Evolutionary conservation across 2,113 vertebrate species (phyloP).

Genomic region (Cynopterus brachyotis): DNA sequence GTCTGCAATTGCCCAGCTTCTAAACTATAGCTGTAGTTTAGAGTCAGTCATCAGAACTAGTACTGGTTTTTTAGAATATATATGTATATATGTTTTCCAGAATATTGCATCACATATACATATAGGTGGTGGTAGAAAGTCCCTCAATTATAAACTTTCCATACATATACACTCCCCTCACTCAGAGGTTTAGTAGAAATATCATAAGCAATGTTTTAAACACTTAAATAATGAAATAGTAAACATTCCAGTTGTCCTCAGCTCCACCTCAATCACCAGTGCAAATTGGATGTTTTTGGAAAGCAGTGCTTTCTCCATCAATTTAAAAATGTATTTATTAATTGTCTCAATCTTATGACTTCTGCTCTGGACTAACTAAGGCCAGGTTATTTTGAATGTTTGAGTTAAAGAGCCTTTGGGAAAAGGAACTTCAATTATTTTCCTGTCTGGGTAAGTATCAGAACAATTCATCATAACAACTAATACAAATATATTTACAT

Average conservation of each 20-base stretch:
- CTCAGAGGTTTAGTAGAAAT: neutral
- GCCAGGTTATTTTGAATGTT: neutral
- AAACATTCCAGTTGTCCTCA: neutral
- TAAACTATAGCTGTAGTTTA: neutral
- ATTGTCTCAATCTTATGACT: neutral
- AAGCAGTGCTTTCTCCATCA: neutral
- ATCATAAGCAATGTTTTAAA: neutral
- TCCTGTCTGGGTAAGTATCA: neutral
- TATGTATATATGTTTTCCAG: neutral
- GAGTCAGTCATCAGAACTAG: neutral
- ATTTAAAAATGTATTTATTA: neutral
- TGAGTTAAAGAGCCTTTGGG: neutral
- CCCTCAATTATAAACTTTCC: neutral
- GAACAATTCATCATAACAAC: neutral
- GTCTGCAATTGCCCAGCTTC: neutral
- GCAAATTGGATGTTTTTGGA: neutral
- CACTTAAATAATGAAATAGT: neutral
- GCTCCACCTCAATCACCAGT: neutral
- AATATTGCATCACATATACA: too few relatives aligned
- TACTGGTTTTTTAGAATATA: neutral
- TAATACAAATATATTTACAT: neutral
- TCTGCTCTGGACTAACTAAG: neutral
- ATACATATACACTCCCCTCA: fast-evolving
- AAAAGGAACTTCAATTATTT: constrained; percentile 42
- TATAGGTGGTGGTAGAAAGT: neutral